These are phyloP conservation scores for Dolomedes plantarius DNA, from an alignment of 2,888 invertebrate genomes.

Conservation along the genomic window DNA sequence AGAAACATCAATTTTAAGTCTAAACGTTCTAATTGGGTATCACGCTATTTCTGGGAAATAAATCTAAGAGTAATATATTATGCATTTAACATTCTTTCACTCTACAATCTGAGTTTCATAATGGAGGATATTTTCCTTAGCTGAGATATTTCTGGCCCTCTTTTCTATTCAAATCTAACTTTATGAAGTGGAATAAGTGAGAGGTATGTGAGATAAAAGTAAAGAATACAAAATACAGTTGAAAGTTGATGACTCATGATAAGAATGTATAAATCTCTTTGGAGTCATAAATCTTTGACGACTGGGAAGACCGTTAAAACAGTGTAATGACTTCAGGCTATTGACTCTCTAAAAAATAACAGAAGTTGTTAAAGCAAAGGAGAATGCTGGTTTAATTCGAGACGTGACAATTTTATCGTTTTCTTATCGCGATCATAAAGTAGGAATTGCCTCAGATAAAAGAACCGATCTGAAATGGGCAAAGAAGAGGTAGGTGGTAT, in stretches of 20 bases:
- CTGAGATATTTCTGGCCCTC: too few species aligned
- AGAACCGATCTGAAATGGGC: neutral
- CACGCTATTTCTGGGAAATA: too few species aligned
- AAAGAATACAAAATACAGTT: neutral
- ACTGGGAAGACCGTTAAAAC: conserved; percentile 59
- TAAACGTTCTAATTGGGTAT: too few species aligned
- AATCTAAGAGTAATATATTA: too few species aligned
- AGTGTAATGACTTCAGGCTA: conserved; percentile 59
- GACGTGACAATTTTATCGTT: conserved; percentile 70
- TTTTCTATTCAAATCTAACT: too few species aligned
- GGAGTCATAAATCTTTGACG: conserved; percentile 61
- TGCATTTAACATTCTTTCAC: too few species aligned
- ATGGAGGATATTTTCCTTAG: too few species aligned
- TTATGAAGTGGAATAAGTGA: neutral
- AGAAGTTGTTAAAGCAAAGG: conserved; percentile 58
- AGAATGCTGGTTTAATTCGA: conserved; percentile 52
- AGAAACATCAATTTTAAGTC: too few species aligned
- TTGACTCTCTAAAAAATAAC: conserved; percentile 2
- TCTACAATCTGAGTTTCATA: too few species aligned
- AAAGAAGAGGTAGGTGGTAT: too few species aligned
- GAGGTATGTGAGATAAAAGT: neutral
- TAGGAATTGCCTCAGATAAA: conserved; percentile 19
- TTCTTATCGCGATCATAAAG: conserved; percentile 61
- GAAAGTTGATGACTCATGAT: conserved; percentile 66
- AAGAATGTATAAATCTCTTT: conserved; percentile 65